Evolutionary conservation across 2,888 invertebrate genomes (phyloP).

Genomic region (Drosophila niveifrons): DNA sequence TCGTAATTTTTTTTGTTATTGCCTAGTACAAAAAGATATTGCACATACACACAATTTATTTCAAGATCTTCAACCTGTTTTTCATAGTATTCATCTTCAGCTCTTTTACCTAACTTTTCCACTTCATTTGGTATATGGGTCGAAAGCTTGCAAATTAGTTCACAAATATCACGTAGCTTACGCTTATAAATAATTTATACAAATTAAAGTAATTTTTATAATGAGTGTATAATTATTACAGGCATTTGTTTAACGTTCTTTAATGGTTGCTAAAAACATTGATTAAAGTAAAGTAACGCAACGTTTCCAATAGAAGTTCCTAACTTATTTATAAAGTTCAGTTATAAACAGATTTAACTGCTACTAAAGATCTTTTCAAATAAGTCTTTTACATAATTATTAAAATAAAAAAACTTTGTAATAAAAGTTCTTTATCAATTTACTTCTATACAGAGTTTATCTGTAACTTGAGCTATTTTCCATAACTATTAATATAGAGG

Average conservation of each 20-base stretch:
- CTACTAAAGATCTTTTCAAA: too few species aligned
- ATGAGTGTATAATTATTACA: neutral
- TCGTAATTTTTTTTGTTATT: neutral
- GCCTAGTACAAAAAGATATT: constrained; percentile 2
- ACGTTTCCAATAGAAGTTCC: too few species aligned
- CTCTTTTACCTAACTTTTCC: constrained; percentile 9
- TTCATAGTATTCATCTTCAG: constrained; percentile 1
- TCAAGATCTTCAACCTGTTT: neutral
- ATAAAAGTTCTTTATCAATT: too few species aligned
- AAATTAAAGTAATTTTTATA: neutral
- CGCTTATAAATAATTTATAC: constrained; percentile 1
- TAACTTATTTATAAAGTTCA: too few species aligned
- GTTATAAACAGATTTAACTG: too few species aligned
- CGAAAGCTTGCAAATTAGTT: constrained; percentile 8
- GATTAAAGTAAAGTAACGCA: too few species aligned
- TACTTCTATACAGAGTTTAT: too few species aligned
- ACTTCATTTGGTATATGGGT: constrained; percentile 16
- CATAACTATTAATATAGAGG: too few species aligned
- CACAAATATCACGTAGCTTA: constrained; percentile 1
- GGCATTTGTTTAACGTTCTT: neutral
- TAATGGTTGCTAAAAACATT: neutral
- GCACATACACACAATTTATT: neutral
- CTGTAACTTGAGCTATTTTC: too few species aligned
- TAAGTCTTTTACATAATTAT: too few species aligned
- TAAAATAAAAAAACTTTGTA: too few species aligned